Conservation (phyloP, 2,797 vertebrate genomes). For the Arrhamphus sclerolepis region DNA sequence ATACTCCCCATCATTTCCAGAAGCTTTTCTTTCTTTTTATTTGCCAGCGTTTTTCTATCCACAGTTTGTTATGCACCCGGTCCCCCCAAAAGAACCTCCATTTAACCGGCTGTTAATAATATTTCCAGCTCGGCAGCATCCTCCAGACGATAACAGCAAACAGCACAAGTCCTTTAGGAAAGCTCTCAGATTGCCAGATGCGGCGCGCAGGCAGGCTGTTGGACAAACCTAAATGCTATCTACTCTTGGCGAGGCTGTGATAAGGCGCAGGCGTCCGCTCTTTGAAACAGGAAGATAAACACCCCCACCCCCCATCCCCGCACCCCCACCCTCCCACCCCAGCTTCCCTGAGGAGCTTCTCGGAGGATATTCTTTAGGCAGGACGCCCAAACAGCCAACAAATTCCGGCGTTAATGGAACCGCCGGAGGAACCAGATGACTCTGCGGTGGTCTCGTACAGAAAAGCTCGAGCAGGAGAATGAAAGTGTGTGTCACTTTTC, state of each 20-base stretch:
- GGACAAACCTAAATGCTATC: slow-evolving; percentile 73
- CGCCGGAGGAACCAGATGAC: slow-evolving; percentile 59
- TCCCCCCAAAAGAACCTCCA: slow-evolving; percentile 23
- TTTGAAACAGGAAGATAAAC: slow-evolving; percentile 76
- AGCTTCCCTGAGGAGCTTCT: slow-evolving; percentile 62
- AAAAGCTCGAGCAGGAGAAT: slow-evolving; percentile 63
- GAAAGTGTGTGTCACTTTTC: slow-evolving; percentile 74
- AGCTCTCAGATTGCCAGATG: slow-evolving; percentile 68
- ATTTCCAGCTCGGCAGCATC: slow-evolving; percentile 64
- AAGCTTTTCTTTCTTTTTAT: slow-evolving; percentile 42
- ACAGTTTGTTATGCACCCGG: slow-evolving; percentile 22
- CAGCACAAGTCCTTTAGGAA: slow-evolving; percentile 64
- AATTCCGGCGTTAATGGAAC: slow-evolving; percentile 70
- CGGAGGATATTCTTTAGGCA: slow-evolving; percentile 61
- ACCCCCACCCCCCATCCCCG: slow-evolving; percentile 34
- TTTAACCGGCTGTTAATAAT: slow-evolving; percentile 63
- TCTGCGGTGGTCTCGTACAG: slow-evolving; percentile 49
- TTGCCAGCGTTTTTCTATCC: slow-evolving; percentile 32
- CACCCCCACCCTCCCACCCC: slow-evolving; percentile 2
- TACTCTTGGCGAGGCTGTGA: slow-evolving; percentile 62
- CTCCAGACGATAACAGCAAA: slow-evolving; percentile 63
- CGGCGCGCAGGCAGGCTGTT: slow-evolving; percentile 46
- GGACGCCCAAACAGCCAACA: slow-evolving; percentile 59
- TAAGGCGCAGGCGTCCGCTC: slow-evolving; percentile 73
- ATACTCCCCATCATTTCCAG: slow-evolving; percentile 7